Evolutionary conservation across 2,888 invertebrate species (phyloP).

Genomic region (Crossocerus cetratus): DNA sequence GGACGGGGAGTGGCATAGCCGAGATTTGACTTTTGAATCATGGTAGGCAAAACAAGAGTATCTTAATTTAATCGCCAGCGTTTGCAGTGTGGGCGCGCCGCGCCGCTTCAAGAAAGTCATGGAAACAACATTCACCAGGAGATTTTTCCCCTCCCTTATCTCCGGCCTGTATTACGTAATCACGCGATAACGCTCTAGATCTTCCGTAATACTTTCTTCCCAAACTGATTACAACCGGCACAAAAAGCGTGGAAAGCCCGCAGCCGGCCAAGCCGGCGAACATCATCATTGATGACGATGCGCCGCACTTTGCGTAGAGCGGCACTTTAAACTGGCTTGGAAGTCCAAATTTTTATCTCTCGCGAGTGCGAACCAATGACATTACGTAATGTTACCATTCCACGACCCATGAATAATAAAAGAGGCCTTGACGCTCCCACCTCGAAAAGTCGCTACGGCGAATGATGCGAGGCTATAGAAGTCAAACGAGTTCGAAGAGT

Average conservation of each 20-base stretch:
- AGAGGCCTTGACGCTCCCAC: background rate
- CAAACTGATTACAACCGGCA: conserved; percentile 16
- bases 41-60: background rate
- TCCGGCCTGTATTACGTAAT: conserved; percentile 19
- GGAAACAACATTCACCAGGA: background rate
- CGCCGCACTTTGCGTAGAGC: too few relatives aligned
- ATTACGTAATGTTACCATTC: background rate
- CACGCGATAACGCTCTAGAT: conserved; percentile 10
- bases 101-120: too few relatives aligned
- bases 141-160: conserved; percentile 20
- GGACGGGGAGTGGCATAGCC: background rate
- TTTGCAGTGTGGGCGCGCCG: too few relatives aligned
- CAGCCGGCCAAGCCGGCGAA: too few relatives aligned
- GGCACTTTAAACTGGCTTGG: background rate
- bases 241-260: too few relatives aligned
- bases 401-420: conserved; percentile 7
- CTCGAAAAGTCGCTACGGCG: conserved; percentile 7
- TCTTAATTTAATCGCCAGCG: too few relatives aligned
- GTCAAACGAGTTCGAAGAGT: too few relatives aligned
- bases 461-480: too few relatives aligned
- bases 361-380: background rate
- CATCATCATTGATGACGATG: too few relatives aligned
- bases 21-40: background rate
- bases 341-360: background rate
- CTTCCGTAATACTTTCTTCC: conserved; percentile 8